These are phyloP conservation scores for Cetonia aurata DNA, from an alignment of 2,888 invertebrate genomes.

Conservation along the genomic window DNA sequence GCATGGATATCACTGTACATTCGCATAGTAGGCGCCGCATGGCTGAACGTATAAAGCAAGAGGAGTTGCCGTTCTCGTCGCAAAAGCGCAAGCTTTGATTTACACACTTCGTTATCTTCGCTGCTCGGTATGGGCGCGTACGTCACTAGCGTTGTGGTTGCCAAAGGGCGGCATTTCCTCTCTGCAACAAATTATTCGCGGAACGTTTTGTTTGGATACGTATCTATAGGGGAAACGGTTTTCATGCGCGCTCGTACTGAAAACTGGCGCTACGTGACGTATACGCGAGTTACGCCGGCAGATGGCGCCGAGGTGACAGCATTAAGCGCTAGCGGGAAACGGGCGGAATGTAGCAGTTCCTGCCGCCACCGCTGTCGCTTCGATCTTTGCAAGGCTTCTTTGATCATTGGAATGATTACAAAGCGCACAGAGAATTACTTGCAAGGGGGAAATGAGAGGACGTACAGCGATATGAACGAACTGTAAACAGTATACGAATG, in stretches of 20 bases:
- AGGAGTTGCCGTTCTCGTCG: not conserved
- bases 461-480: not conserved
- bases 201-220: slow-evolving; percentile 34
- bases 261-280: slow-evolving; percentile 2
- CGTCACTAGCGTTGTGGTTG: slow-evolving; percentile 13
- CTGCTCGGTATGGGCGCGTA: slow-evolving; percentile 8
- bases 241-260: slow-evolving; percentile 7
- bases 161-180: slow-evolving; percentile 23
- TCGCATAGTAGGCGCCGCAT: too few relatives aligned
- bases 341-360: slow-evolving; percentile 19
- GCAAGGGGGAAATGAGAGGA: slow-evolving; percentile 1
- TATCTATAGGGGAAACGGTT: slow-evolving; percentile 7
- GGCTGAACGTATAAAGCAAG: too few relatives aligned
- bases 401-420: slow-evolving; percentile 41
- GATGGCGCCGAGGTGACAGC: slow-evolving; percentile 24
- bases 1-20: too few relatives aligned
- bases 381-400: slow-evolving; percentile 32
- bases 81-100: slow-evolving; percentile 8
- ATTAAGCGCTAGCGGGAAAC: slow-evolving; percentile 8
- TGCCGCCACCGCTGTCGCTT: slow-evolving; percentile 4
- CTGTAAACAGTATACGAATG: too few relatives aligned
- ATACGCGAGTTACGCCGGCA: not conserved
- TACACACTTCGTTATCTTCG: slow-evolving; percentile 23
- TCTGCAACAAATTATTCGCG: slow-evolving; percentile 24
- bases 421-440: slow-evolving; percentile 29